A percentile compares a stretch with the other conserved stretches of the same genome.
Conservation (phyloP, 2,888 invertebrate genomes). For the Blastobasis adustella region DNA sequence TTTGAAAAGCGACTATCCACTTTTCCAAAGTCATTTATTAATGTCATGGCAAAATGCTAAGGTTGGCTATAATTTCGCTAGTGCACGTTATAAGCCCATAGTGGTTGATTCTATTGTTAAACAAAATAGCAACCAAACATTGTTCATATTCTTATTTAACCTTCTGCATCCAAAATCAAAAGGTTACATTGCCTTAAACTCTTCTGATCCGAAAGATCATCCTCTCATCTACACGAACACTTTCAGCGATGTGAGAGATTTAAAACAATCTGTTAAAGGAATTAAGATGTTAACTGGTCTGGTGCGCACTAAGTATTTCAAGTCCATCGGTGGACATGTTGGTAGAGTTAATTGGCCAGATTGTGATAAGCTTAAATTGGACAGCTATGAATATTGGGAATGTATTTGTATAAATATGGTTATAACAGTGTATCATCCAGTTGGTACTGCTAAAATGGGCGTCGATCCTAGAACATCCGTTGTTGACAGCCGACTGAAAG, state of each 20-base stretch:
- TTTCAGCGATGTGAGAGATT: slow-evolving; percentile 64
- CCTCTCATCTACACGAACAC: slow-evolving; percentile 77
- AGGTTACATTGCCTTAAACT: slow-evolving; percentile 68
- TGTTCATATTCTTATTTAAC: slow-evolving; percentile 10
- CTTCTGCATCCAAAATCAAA: slow-evolving; percentile 56
- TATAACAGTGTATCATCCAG: not conserved
- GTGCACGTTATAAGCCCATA: not conserved
- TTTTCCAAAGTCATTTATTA: slow-evolving; percentile 35
- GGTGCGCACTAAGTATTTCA: slow-evolving; percentile 47
- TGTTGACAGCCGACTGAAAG: not conserved
- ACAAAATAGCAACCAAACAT: not conserved
- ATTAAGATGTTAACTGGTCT: slow-evolving; percentile 18
- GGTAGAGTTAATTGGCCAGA: not conserved
- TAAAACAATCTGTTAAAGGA: slow-evolving; percentile 27
- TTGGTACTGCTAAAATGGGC: not conserved
- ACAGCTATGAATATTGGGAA: not conserved
- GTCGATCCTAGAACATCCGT: not conserved
- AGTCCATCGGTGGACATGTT: slow-evolving; percentile 1
- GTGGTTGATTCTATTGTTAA: not conserved
- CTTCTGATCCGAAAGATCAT: slow-evolving; percentile 62
- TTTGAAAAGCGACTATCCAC: slow-evolving; percentile 45
- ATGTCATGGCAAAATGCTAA: not conserved
- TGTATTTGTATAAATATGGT: not conserved
- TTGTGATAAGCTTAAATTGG: not conserved
- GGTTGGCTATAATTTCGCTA: no score